A percentile compares a stretch with the other conserved stretches of the same genome.
Evolutionary conservation across 2,113 vertebrate species (phyloP).

Genomic region (Pimephales promelas): DNA sequence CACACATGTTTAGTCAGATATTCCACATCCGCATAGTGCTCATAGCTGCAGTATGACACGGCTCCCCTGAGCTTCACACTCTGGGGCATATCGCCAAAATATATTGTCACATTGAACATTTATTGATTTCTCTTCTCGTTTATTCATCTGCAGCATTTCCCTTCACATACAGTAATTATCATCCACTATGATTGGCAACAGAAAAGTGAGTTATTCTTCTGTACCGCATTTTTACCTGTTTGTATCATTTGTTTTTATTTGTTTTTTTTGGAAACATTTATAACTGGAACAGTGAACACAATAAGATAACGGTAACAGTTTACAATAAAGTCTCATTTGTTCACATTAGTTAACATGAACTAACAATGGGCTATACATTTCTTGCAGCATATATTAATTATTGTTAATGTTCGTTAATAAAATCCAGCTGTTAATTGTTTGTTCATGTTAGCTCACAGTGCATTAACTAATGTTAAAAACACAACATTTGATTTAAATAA

Average conservation of each 20-base stretch:
- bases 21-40: constrained; percentile 54
- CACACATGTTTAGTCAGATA: constrained; percentile 59
- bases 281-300: not conserved
- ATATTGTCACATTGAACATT: constrained; percentile 42
- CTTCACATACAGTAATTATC: constrained; percentile 12
- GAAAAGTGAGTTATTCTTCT: not conserved
- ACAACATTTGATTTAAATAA: too few relatives aligned
- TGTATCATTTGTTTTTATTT: not conserved
- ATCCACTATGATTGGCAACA: not conserved
- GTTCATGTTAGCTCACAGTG: too few relatives aligned
- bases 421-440: too few relatives aligned
- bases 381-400: too few relatives aligned
- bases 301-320: not conserved
- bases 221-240: not conserved
- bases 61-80: constrained; percentile 43
- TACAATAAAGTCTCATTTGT: too few relatives aligned
- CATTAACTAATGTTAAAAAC: too few relatives aligned
- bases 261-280: not conserved
- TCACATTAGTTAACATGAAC: too few relatives aligned
- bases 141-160: constrained; percentile 13
- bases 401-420: too few relatives aligned
- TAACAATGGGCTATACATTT: too few relatives aligned
- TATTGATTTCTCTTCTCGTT: constrained; percentile 42
- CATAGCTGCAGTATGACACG: constrained; percentile 53
- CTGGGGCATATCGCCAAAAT: constrained; percentile 35